Percentiles rank a stretch among this genome's conserved stretches.
Conservation (phyloP, 2,888 invertebrate genomes). For the Dromius quadrimaculatus region DNA sequence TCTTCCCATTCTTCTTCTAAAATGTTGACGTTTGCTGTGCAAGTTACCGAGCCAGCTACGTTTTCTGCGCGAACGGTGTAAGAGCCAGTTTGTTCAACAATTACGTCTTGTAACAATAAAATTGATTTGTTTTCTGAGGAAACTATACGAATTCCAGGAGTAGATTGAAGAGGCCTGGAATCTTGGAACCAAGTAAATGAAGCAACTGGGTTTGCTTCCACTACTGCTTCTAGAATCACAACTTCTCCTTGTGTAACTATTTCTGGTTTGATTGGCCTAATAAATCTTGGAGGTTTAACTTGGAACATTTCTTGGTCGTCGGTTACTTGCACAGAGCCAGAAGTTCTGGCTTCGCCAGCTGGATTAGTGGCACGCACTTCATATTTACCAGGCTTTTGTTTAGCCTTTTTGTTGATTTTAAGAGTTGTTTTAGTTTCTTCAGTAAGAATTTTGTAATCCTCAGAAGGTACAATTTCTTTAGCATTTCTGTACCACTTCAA, state of each 20-base stretch:
- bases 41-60: slow-evolving; percentile 89
- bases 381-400: slow-evolving; percentile 87
- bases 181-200: slow-evolving; percentile 91
- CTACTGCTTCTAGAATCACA: slow-evolving; percentile 82
- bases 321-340: slow-evolving; percentile 84
- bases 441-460: slow-evolving; percentile 72
- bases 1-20: slow-evolving; percentile 73
- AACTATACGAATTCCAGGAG: slow-evolving; percentile 78
- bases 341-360: slow-evolving; percentile 82
- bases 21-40: slow-evolving; percentile 79
- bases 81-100: slow-evolving; percentile 77
- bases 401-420: slow-evolving; percentile 75
- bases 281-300: slow-evolving; percentile 79
- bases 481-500: slow-evolving; percentile 90
- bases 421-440: slow-evolving; percentile 75
- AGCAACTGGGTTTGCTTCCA: slow-evolving; percentile 81
- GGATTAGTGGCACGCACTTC: slow-evolving; percentile 86
- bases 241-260: slow-evolving; percentile 80
- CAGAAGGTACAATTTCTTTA: slow-evolving; percentile 76
- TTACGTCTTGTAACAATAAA: slow-evolving; percentile 80
- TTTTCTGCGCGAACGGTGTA: slow-evolving; percentile 92
- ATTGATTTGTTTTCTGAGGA: slow-evolving; percentile 84
- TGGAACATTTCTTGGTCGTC: slow-evolving; percentile 71
- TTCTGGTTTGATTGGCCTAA: slow-evolving; percentile 78
- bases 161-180: slow-evolving; percentile 77